Conservation (phyloP, 2,797 vertebrate genomes). For the Glossophaga mutica region DNA sequence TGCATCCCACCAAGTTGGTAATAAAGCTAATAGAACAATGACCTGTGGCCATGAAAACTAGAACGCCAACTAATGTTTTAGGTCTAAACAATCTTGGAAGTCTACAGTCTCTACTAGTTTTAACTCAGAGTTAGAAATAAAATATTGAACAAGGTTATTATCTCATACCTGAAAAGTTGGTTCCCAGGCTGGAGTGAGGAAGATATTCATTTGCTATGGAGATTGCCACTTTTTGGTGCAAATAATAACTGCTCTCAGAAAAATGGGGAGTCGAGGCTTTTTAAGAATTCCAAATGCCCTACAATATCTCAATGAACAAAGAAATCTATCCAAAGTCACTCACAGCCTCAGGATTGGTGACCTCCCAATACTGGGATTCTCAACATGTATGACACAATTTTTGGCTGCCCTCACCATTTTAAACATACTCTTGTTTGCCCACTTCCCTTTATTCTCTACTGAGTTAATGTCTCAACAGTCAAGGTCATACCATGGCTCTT, state of each 20-base stretch:
- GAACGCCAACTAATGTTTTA: background rate
- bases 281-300: background rate
- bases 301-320: background rate
- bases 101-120: background rate
- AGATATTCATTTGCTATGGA: background rate
- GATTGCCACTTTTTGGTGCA: background rate
- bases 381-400: background rate
- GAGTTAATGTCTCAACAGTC: background rate
- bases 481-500: background rate
- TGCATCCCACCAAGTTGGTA: background rate
- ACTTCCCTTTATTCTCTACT: background rate
- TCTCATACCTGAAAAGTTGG: background rate
- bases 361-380: background rate
- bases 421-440: background rate
- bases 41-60: background rate
- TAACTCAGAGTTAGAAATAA: background rate
- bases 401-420: background rate
- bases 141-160: background rate
- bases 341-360: background rate
- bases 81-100: background rate
- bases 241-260: background rate
- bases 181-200: background rate
- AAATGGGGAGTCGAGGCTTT: background rate
- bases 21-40: background rate
- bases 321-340: background rate